Evolutionary conservation across 2,113 vertebrate genomes (phyloP), one percentile per base, ranked within the genome.

Genomic region (Scophthalmus maximus): DNA sequence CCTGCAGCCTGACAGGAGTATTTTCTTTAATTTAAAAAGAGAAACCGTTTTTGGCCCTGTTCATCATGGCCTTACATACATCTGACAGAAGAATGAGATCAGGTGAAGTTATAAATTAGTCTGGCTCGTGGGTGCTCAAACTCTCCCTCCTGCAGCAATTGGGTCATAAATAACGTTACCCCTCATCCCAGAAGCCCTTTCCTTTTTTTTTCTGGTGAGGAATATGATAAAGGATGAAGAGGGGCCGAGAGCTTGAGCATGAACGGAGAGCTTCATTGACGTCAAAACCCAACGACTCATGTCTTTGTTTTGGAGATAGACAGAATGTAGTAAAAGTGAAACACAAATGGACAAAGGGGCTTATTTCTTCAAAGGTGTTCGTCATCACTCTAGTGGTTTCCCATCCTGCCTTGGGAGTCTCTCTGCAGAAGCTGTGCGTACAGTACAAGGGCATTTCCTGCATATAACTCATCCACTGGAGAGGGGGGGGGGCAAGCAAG

Each of bases 361-460:
- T 38, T 61, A 49, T 22, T 67, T 81, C 60, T 79, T 76, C 77
- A 86, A 77, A 89, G 53, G 26, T 66, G 42, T 20, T 47, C 2
- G 5, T 63, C 64, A 57, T 49, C 0, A 11, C 75, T 68, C 44
- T 20, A 6, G 77, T 40, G 52, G 53, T 57, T 80, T 80, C 20
- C 55, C 63, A 53, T 66, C 40, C 27, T 42, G 70, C 36, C 12
- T 32, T 69, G 69, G 32, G 85, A 85, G 14, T 46, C 11, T 23
- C 36, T 52, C 40, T 0, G 38, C 64, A 60, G 0, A 1, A 76
- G 49, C 6, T 66, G 2, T 70, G 51, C 17, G n/a, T 52, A 20
- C 42, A 36, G 29, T 47, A 56, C 4, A 14, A 14, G 9, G 32
- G 44, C 52, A 26, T 78, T 63, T 75, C 32, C 30, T 55, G 70